phyloP scores from a whole-genome alignment of 2,797 vertebrate species.

The Enteromius viviparus region DNA sequence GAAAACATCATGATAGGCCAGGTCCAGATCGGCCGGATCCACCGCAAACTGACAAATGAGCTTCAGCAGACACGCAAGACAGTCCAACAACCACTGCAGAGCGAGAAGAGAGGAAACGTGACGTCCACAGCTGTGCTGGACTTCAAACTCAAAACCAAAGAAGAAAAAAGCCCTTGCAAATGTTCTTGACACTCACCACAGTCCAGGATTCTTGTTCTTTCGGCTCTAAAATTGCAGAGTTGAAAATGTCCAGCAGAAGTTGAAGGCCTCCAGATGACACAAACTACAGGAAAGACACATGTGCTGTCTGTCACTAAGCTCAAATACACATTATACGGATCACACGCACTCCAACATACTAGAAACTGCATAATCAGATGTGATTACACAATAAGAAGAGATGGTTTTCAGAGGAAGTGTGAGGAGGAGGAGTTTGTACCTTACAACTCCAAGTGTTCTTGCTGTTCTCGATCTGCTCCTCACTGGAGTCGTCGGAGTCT shows the following conservation, averaged over 20 bases:
- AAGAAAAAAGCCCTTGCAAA: neutral
- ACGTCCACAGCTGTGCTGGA: neutral
- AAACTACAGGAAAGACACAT: constrained; percentile 80
- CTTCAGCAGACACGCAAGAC: constrained; percentile 96
- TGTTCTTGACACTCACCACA: constrained; percentile 81
- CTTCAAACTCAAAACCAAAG: neutral
- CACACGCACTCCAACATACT: neutral
- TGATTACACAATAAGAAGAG: neutral
- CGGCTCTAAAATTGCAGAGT: constrained; percentile 94
- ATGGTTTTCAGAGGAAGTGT: neutral
- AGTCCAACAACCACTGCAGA: constrained; percentile 94
- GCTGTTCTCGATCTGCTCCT: constrained; percentile 99
- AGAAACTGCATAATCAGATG: neutral
- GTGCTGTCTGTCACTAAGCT: neutral
- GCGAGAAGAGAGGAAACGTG: neutral
- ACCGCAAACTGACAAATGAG: constrained; percentile 98
- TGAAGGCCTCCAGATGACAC: constrained; percentile 96
- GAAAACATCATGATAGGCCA: constrained; percentile 97
- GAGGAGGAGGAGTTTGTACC: constrained; percentile 69
- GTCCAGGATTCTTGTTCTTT: constrained; percentile 98
- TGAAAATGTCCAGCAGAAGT: constrained; percentile 95
- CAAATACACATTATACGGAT: neutral
- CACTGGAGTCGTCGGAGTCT: constrained; percentile 97
- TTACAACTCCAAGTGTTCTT: constrained; percentile 99
- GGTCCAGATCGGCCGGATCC: constrained; percentile 94